Evolutionary conservation across 2,797 vertebrate species (phyloP).

Genomic region (Nannoperca australis): DNA sequence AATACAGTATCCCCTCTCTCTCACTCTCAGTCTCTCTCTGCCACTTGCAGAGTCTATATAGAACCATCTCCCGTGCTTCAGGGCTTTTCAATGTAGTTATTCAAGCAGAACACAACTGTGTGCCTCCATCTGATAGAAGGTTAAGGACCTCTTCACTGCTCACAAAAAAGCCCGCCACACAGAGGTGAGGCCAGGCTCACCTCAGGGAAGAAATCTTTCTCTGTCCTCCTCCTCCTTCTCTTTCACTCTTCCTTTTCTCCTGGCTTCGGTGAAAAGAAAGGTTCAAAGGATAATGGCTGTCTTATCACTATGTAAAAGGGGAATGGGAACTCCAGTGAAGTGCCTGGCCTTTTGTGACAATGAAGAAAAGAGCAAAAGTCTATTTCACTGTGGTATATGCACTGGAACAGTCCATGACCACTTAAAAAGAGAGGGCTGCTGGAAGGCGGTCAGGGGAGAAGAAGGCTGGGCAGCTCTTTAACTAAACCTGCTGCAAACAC

Average conservation of each 20-base stretch:
- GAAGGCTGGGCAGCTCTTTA: constrained; percentile 69
- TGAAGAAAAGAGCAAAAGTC: constrained; percentile 85
- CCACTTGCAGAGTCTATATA: constrained; percentile 83
- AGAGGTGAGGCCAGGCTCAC: constrained; percentile 83
- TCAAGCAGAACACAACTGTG: constrained; percentile 86
- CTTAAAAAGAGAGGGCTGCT: constrained; percentile 73
- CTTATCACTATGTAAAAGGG: constrained; percentile 88
- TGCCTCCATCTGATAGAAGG: constrained; percentile 88
- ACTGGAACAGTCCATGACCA: constrained; percentile 77
- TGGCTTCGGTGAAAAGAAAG: constrained; percentile 80
- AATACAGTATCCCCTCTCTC: constrained; percentile 56
- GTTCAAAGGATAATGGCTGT: constrained; percentile 87
- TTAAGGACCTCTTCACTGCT: constrained; percentile 88
- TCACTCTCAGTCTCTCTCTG: constrained; percentile 52
- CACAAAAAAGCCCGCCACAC: constrained; percentile 84
- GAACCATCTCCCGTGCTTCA: constrained; percentile 83
- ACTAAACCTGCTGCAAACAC: constrained; percentile 73
- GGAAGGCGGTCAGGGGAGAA: constrained; percentile 63
- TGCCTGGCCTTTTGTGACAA: constrained; percentile 86
- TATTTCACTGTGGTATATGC: constrained; percentile 78
- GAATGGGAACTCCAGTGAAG: constrained; percentile 84
- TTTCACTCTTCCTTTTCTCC: constrained; percentile 83
- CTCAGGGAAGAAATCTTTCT: constrained; percentile 86
- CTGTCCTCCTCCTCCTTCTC: constrained; percentile 80
- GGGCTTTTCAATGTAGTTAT: constrained; percentile 87